phyloP scores from a whole-genome alignment of 30 jellyfish, hydroid and myxozoan species.

The Rhopilema esculentum region DNA sequence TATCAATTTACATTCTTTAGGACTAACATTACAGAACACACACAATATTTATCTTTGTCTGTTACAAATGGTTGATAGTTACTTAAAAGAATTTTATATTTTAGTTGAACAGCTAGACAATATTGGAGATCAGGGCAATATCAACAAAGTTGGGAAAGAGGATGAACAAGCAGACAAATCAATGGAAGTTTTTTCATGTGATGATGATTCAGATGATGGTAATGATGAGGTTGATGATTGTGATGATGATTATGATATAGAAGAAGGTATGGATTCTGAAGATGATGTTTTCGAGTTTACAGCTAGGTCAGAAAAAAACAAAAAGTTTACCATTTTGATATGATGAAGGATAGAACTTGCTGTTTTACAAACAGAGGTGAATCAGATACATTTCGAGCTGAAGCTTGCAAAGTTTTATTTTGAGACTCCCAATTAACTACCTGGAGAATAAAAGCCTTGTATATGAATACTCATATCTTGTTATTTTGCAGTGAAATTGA shows the following conservation, averaged over 20 bases:
- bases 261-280: conserved; percentile 20
- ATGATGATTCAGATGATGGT: conserved; percentile 5
- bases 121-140: not conserved
- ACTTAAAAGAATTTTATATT: not conserved
- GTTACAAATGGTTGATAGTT: not conserved
- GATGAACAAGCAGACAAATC: not conserved
- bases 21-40: not conserved
- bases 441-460: not conserved
- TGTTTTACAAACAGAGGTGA: not conserved
- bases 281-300: conserved; percentile 8
- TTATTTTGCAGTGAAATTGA: conserved; percentile 21
- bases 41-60: not conserved
- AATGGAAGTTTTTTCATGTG: not conserved
- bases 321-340: not conserved
- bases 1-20: not conserved
- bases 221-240: conserved; percentile 3
- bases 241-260: conserved; percentile 6
- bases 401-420: not conserved
- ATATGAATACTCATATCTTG: not conserved
- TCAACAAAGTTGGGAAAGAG: not conserved
- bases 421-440: not conserved
- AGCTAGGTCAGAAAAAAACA: not conserved
- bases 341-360: not conserved
- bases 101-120: not conserved
- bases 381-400: not conserved